phyloP scores from a whole-genome alignment of 2,797 vertebrate genomes.

The Sebastes diaconus region DNA sequence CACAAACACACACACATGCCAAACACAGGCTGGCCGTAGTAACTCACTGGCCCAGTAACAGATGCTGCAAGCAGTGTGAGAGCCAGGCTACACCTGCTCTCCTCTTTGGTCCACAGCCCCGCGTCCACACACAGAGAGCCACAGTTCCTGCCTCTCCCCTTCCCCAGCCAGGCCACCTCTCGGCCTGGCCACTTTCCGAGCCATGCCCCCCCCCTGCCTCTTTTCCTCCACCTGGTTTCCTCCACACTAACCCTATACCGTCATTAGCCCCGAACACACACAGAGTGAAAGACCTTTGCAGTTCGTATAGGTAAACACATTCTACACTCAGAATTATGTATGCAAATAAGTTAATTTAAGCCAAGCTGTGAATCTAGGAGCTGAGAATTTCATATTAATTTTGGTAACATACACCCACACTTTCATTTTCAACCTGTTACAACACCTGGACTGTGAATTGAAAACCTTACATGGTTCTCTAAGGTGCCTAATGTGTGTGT shows the following conservation, averaged over 20 bases:
- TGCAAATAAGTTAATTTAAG: background rate
- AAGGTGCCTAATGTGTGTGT: background rate
- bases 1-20: conserved; percentile 19
- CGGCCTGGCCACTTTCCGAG: background rate
- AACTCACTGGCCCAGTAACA: conserved; percentile 65
- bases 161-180: conserved; percentile 34
- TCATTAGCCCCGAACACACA: background rate
- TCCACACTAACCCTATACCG: background rate
- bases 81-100: conserved; percentile 67
- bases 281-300: background rate
- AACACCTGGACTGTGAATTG: conserved; percentile 50
- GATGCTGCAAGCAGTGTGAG: conserved; percentile 69
- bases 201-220: conserved; percentile 15
- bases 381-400: background rate
- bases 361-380: background rate
- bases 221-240: conserved; percentile 43
- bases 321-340: background rate
- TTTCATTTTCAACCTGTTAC: background rate
- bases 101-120: conserved; percentile 13
- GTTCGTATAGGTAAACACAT: background rate
- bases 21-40: conserved; percentile 55
- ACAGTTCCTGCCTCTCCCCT: background rate
- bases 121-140: conserved; percentile 22
- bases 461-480: conserved; percentile 9
- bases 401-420: background rate